These are phyloP conservation scores for Lutjanus erythropterus DNA, from an alignment of 2,113 vertebrate genomes.

Conservation along the genomic window DNA sequence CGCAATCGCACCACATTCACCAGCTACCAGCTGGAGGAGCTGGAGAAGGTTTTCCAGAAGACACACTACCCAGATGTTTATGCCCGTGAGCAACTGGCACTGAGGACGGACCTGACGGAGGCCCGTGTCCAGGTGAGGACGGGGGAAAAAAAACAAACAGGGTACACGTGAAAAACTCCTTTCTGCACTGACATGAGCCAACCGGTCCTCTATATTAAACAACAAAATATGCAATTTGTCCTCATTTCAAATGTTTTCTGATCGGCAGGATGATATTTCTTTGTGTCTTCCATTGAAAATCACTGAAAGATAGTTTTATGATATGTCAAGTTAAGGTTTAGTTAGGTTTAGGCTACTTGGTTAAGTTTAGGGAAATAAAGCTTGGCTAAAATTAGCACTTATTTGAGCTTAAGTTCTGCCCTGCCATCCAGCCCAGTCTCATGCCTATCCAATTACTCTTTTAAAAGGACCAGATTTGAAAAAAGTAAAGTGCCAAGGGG, in stretches of 20 bases:
- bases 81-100: constrained; percentile 95
- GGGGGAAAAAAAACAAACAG: no score
- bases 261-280: neutral
- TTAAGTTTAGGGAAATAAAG: neutral
- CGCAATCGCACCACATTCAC: constrained; percentile 97
- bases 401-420: no score
- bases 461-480: no score
- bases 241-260: neutral
- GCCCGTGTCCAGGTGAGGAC: constrained; percentile 93
- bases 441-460: no score
- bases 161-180: neutral
- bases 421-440: no score
- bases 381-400: neutral
- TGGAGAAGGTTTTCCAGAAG: constrained; percentile 99
- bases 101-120: constrained; percentile 96
- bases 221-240: neutral
- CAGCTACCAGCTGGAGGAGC: constrained; percentile 96
- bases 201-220: neutral
- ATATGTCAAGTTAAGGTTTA: neutral
- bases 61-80: constrained; percentile 98
- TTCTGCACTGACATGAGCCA: neutral
- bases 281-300: neutral
- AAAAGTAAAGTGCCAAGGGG: no score
- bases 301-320: neutral
- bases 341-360: neutral